phyloP scores from a whole-genome alignment of 1,140 invertebrate species.

The Danaus plexippus region DNA sequence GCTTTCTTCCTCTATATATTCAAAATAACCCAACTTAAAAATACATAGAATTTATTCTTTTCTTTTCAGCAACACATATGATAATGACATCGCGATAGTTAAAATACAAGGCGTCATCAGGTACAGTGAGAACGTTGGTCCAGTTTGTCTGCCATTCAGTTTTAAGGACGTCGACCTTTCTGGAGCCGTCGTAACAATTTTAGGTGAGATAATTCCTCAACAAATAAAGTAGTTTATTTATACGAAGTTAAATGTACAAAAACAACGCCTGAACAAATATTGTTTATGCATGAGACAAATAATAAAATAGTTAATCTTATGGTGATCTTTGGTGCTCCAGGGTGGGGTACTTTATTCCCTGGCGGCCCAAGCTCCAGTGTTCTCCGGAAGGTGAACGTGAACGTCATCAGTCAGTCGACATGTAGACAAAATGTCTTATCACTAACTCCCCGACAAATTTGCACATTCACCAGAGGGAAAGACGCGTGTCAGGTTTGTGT shows the following conservation, averaged over 20 bases:
- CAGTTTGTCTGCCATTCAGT: slow-evolving; percentile 78
- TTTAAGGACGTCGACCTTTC: slow-evolving; percentile 60
- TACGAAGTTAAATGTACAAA: neutral
- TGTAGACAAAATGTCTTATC: slow-evolving; percentile 56
- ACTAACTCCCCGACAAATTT: slow-evolving; percentile 74
- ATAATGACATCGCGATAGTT: slow-evolving; percentile 78
- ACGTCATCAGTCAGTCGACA: slow-evolving; percentile 69
- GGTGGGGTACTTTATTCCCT: slow-evolving; percentile 76
- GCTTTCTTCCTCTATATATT: slow-evolving; percentile 1
- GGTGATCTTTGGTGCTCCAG: slow-evolving; percentile 38
- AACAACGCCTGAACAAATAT: no score
- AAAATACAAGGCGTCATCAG: slow-evolving; percentile 59
- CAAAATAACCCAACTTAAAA: neutral
- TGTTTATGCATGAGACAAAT: no score
- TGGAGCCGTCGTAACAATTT: slow-evolving; percentile 61
- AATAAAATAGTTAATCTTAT: no score
- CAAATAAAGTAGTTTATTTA: slow-evolving; percentile 7
- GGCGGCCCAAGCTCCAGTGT: slow-evolving; percentile 71
- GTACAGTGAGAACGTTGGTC: slow-evolving; percentile 73
- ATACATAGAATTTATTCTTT: neutral
- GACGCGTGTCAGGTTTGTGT: slow-evolving; percentile 76
- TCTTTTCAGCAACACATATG: slow-evolving; percentile 41
- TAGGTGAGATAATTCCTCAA: slow-evolving; percentile 59
- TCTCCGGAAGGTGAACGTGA: slow-evolving; percentile 74
- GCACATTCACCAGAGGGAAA: slow-evolving; percentile 75